A percentile compares a stretch with the other conserved stretches of the same genome.
Evolutionary conservation across 2,888 invertebrate genomes (phyloP).

Genomic region (Baccha elongata): DNA sequence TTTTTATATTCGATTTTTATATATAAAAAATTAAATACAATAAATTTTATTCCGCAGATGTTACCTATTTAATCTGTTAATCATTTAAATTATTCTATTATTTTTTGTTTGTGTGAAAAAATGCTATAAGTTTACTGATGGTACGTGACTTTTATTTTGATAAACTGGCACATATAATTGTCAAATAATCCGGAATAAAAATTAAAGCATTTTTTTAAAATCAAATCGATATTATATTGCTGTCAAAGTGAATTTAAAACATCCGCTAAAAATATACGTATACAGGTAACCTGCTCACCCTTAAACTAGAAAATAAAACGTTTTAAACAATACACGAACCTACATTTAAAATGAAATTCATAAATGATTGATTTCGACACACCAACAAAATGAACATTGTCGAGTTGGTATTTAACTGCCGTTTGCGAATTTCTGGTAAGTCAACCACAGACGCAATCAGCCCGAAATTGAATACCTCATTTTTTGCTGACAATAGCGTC

Average conservation of each 20-base stretch:
- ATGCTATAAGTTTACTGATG: not conserved
- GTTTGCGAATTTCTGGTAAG: too few relatives aligned
- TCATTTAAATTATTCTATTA: conserved; percentile 3
- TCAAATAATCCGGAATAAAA: conserved; percentile 63
- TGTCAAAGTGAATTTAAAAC: conserved; percentile 27
- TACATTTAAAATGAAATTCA: too few relatives aligned
- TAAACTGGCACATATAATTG: conserved; percentile 57
- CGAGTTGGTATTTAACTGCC: too few relatives aligned
- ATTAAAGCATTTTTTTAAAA: not conserved
- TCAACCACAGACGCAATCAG: too few relatives aligned
- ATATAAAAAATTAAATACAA: conserved; percentile 22
- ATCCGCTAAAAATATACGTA: not conserved
- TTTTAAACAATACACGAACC: conserved; percentile 28
- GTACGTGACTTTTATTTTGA: conserved; percentile 46
- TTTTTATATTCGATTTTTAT: not conserved
- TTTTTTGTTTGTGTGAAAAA: not conserved
- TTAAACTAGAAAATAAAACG: not conserved
- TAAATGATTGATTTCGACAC: too few relatives aligned
- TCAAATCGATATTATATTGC: conserved; percentile 8
- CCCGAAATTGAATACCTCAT: too few relatives aligned
- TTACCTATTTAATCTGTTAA: conserved; percentile 25
- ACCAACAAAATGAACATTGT: too few relatives aligned
- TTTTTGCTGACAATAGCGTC: too few relatives aligned
- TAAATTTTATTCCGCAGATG: conserved; percentile 7
- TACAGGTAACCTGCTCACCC: not conserved